Conservation (phyloP, 2,797 vertebrate genomes). For the Channallabes apus region DNA sequence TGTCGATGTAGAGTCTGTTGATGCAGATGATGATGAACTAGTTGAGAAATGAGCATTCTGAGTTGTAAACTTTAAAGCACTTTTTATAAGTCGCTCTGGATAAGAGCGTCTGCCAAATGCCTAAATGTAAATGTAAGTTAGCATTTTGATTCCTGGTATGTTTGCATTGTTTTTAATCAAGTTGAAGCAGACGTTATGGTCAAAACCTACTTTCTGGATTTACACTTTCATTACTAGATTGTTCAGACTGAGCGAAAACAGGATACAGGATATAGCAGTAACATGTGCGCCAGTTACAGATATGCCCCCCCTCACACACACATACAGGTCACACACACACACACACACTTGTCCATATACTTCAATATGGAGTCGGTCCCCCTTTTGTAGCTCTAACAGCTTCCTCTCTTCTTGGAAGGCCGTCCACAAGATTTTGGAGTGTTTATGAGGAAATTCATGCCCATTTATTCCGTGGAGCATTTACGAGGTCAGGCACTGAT, state of each 20-base stretch:
- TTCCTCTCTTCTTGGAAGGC: too few relatives aligned
- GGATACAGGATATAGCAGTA: neutral
- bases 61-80: too few relatives aligned
- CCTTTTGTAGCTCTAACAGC: too few relatives aligned
- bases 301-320: neutral
- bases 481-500: too few relatives aligned
- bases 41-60: neutral
- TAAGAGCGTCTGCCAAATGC: too few relatives aligned
- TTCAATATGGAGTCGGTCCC: too few relatives aligned
- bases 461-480: too few relatives aligned
- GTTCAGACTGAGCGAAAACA: neutral
- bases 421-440: too few relatives aligned
- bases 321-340: neutral
- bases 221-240: neutral
- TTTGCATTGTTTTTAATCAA: neutral
- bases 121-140: too few relatives aligned
- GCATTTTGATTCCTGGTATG: neutral
- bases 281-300: neutral
- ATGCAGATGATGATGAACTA: neutral
- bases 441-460: too few relatives aligned
- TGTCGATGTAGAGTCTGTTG: neutral
- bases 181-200: neutral
- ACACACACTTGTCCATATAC: too few relatives aligned
- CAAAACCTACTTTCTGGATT: conserved; percentile 1
- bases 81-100: too few relatives aligned